These are phyloP conservation scores for Seriola aureovittata DNA, from an alignment of 2,113 vertebrate species.

Conservation along the genomic window DNA sequence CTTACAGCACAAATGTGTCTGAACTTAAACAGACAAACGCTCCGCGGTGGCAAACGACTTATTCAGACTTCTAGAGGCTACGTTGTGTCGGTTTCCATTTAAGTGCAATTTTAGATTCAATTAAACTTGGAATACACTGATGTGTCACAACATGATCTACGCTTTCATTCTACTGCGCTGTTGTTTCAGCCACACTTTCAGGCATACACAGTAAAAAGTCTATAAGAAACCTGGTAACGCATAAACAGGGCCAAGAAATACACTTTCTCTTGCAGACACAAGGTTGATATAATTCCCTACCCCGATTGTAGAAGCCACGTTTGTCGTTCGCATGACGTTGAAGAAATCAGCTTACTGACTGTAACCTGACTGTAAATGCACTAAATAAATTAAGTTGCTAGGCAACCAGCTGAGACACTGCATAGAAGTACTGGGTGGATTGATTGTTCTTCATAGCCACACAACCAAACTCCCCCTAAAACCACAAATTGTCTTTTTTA, in stretches of 20 bases:
- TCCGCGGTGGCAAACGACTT: no score
- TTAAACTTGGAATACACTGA: background rate
- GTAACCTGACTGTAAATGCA: background rate
- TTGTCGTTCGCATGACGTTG: background rate
- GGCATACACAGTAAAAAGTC: background rate
- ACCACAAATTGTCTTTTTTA: no score
- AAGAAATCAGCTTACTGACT: background rate
- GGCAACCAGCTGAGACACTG: slow-evolving; percentile 22
- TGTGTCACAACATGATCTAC: no score
- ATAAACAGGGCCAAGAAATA: background rate
- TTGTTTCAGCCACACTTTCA: background rate
- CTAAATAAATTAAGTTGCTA: slow-evolving; percentile 31
- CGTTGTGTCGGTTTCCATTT: background rate
- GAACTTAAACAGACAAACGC: no score
- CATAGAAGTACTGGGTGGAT: background rate
- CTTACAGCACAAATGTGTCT: background rate
- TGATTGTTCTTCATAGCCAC: background rate
- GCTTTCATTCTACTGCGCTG: background rate
- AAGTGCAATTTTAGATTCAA: background rate
- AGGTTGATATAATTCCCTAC: background rate
- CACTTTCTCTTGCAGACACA: background rate
- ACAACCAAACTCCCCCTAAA: background rate
- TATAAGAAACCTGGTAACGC: background rate
- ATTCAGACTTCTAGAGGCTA: background rate
- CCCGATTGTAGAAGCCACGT: background rate